Evolutionary conservation across 1,140 invertebrate genomes (phyloP), one percentile per base, ranked within the genome.

Genomic region (Leptopilina boulardi): DNA sequence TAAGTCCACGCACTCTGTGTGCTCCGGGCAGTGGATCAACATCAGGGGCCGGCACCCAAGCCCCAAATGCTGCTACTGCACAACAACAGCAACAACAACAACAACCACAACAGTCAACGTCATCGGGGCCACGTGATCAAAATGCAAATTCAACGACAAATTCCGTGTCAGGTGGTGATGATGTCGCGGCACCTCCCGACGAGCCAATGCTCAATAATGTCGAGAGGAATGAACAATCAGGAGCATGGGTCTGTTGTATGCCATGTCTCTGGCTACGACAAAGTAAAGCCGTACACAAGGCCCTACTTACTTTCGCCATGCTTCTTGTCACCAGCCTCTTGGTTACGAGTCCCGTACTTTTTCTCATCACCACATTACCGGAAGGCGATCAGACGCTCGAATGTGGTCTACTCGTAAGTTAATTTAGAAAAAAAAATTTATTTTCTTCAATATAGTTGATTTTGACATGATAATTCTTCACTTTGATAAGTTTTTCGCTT

Each of bases 291-390:
- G 92, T 93, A 30, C 93, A 93, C 88, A 93, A 93, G 87, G 93
- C 93, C 51, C 90, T 93, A 11, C 91, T 93, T 54, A 93, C 92
- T 42, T 91, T 93, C 59, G 93, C 93, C 15, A 93, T 93, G 73
- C 83, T 93, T 18, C 82, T 93, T 56, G 93, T 93, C 59, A 93
- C 92, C 54, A 93, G 92, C 15, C 83, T 93, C 30, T 86, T 93
- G 56, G 93, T 93, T 23, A 93, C 92, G 19, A 93, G 93, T 15
- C 93, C 93, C 4, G 93, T 93, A 18, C 86, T 93, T n/a, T 93
- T 93, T 83, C 88, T 93, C 75, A 93, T 93, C 76, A 93, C 92
- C 47, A 93, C 91, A 70, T 88, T 92, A 34, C 93, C 93, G 0
- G 92, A 92, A 38, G 90, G 87, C 11, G 90, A 91, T 66, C 91